Conservation (phyloP, 2,888 invertebrate genomes). For the Pelosia muscerda region DNA sequence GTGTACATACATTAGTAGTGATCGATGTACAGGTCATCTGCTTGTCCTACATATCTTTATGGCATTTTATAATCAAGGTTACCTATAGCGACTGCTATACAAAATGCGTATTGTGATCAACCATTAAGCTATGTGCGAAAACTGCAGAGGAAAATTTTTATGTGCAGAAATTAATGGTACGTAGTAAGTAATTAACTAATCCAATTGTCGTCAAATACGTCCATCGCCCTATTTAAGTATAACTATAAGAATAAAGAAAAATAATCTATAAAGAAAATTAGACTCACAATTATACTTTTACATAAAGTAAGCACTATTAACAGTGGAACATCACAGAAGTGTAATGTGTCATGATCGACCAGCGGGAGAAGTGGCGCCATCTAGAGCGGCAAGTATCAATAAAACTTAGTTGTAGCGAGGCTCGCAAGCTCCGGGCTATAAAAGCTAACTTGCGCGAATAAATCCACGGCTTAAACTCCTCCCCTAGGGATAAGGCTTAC, state of each 20-base stretch:
- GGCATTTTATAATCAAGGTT: background rate
- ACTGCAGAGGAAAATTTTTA: background rate
- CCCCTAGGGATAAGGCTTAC: background rate
- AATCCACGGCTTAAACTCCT: conserved; percentile 1
- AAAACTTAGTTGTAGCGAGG: conserved; percentile 3
- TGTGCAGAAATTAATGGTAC: too few species aligned
- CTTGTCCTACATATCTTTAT: background rate
- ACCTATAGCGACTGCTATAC: background rate
- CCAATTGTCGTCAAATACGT: background rate
- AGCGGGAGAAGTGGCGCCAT: background rate
- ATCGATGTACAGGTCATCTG: background rate
- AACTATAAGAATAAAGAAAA: too few species aligned
- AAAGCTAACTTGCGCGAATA: conserved; percentile 14
- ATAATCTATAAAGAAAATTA: too few species aligned
- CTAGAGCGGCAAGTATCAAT: background rate
- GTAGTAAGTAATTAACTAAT: too few species aligned
- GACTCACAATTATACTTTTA: background rate
- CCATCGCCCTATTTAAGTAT: too few species aligned
- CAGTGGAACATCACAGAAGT: background rate
- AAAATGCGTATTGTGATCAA: background rate
- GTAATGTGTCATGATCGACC: background rate
- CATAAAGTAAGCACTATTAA: background rate
- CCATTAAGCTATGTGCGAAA: background rate
- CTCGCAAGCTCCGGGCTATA: conserved; percentile 8
- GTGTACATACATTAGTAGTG: background rate